These are phyloP conservation scores for Numenius arquata DNA, from an alignment of 2,113 vertebrate genomes.

Conservation along the genomic window DNA sequence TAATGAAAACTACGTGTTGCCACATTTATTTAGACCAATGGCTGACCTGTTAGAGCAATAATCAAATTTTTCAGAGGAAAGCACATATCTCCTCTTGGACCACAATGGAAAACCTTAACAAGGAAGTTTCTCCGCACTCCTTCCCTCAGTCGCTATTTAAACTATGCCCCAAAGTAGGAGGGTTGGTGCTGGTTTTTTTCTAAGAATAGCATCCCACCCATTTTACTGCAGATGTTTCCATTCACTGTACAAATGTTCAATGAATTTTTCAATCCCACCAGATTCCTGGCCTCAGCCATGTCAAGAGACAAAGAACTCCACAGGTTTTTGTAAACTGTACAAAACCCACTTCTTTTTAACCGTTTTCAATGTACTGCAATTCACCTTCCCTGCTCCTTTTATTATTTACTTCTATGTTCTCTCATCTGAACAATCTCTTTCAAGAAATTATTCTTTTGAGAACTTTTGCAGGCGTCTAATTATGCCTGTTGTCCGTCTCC, in stretches of 20 bases:
- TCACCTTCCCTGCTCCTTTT: conserved; percentile 56
- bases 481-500: conserved; percentile 30
- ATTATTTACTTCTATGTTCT: conserved; percentile 49
- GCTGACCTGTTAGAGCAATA: background rate
- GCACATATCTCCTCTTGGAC: background rate
- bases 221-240: conserved; percentile 66
- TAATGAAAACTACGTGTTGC: background rate
- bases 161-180: conserved; percentile 16
- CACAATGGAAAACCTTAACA: conserved; percentile 6
- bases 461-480: conserved; percentile 38
- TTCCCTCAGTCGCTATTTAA: background rate
- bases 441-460: conserved; percentile 56
- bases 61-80: background rate
- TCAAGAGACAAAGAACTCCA: conserved; percentile 56
- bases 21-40: background rate
- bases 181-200: conserved; percentile 23
- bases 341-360: conserved; percentile 49
- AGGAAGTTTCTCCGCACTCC: background rate
- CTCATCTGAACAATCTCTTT: conserved; percentile 57
- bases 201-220: conserved; percentile 50
- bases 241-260: conserved; percentile 57
- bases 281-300: conserved; percentile 35
- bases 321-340: conserved; percentile 65
- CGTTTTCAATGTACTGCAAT: conserved; percentile 45
- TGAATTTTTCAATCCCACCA: conserved; percentile 57